These are phyloP conservation scores for Lepeophtheirus nordmannii DNA, from an alignment of 2,888 invertebrate species.

Conservation along the genomic window DNA sequence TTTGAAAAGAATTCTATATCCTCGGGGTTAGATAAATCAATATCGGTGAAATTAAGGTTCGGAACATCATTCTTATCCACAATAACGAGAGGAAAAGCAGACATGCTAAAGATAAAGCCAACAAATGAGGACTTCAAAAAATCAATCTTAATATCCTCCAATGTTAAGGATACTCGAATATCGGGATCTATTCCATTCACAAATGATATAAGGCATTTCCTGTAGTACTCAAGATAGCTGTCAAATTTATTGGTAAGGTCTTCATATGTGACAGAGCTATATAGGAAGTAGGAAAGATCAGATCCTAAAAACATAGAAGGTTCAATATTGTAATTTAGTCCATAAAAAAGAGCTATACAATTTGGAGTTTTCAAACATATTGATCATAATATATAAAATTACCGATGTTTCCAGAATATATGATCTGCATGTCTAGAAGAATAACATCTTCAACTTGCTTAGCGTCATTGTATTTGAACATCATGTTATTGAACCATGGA, in stretches of 20 bases:
- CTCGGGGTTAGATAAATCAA: neutral
- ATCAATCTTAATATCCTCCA: neutral
- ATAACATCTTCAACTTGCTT: neutral
- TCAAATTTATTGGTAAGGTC: neutral
- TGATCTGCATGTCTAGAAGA: conserved; percentile 1
- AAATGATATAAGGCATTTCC: neutral
- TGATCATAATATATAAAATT: neutral
- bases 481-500: conserved; percentile 17
- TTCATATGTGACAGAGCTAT: neutral
- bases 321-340: neutral
- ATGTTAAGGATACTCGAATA: neutral
- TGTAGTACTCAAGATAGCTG: neutral
- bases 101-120: neutral
- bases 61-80: neutral
- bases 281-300: neutral
- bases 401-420: conserved; percentile 3
- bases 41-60: neutral
- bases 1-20: neutral
- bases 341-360: neutral
- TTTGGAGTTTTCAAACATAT: neutral
- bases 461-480: neutral
- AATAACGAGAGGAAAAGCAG: neutral
- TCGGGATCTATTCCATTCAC: neutral
- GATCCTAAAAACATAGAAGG: neutral
- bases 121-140: neutral